phyloP scores from a whole-genome alignment of 92 coral and sea anemone species.

The Montipora capitata region DNA sequence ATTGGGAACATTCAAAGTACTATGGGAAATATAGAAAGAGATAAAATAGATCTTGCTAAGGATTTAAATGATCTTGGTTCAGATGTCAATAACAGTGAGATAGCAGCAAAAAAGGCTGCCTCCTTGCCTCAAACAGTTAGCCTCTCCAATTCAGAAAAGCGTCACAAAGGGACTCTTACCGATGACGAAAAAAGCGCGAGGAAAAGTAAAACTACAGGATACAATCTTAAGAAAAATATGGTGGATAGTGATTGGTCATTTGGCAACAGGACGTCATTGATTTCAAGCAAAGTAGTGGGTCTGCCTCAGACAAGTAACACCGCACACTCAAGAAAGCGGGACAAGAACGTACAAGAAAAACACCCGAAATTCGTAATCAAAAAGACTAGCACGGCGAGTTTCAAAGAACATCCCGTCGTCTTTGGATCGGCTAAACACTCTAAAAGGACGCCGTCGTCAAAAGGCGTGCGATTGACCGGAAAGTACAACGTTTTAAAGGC shows the following conservation, averaged over 20 bases:
- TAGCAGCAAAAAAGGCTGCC: background rate
- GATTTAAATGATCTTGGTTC: slow-evolving; percentile 50
- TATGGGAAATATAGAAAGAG: background rate
- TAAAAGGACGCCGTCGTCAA: background rate
- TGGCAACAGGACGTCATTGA: background rate
- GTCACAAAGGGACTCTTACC: background rate
- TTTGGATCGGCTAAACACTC: background rate
- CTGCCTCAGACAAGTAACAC: background rate
- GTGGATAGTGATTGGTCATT: background rate
- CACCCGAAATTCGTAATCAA: background rate
- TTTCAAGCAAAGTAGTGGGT: background rate
- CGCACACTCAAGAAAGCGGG: background rate
- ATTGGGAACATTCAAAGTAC: background rate
- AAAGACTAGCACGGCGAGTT: background rate
- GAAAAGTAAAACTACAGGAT: background rate
- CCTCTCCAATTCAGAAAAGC: background rate
- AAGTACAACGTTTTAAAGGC: background rate
- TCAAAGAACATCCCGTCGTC: background rate
- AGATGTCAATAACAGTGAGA: slow-evolving; percentile 25
- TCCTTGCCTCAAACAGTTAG: background rate
- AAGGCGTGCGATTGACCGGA: background rate
- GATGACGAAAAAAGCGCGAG: background rate
- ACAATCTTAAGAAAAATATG: background rate
- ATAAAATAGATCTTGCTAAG: background rate
- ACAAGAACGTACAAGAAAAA: background rate